Conservation (phyloP, 2,888 invertebrate genomes). For the Lampropteryx suffumata region DNA sequence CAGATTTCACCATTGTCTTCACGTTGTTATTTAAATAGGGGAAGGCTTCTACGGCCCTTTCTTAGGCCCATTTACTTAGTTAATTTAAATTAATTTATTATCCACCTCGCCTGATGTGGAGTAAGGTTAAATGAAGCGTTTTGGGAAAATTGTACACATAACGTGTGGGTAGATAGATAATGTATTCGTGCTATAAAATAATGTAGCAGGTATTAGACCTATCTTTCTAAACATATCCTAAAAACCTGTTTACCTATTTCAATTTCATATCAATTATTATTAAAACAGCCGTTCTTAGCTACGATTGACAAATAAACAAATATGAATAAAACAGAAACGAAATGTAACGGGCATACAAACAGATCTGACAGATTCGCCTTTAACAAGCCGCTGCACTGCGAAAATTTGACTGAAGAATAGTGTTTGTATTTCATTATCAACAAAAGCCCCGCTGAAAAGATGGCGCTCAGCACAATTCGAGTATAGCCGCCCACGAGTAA, state of each 20-base stretch:
- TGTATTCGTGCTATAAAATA: background rate
- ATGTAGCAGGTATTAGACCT: no score
- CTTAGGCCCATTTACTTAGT: slow-evolving; percentile 71
- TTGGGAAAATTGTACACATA: slow-evolving; percentile 38
- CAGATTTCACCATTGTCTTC: slow-evolving; percentile 44
- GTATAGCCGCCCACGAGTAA: slow-evolving; percentile 65
- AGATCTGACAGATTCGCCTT: slow-evolving; percentile 56
- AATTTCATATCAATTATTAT: no score
- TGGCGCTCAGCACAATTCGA: slow-evolving; percentile 72
- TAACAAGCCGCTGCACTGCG: slow-evolving; percentile 61
- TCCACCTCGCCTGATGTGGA: slow-evolving; percentile 51
- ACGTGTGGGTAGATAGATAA: background rate
- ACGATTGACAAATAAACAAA: slow-evolving; percentile 5
- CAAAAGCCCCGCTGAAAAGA: slow-evolving; percentile 77
- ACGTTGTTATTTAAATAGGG: slow-evolving; percentile 66
- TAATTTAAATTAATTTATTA: slow-evolving; percentile 79
- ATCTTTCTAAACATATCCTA: no score
- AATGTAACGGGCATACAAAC: slow-evolving; percentile 40
- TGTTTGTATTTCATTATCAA: slow-evolving; percentile 81
- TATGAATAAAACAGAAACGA: slow-evolving; percentile 7
- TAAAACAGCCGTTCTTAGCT: background rate
- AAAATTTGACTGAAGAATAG: slow-evolving; percentile 66
- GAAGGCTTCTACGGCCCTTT: slow-evolving; percentile 64
- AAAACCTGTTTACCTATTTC: no score
- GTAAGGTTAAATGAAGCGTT: slow-evolving; percentile 56